A percentile compares a stretch with the other conserved stretches of the same genome.
Evolutionary conservation across 2,113 vertebrate genomes (phyloP).

Genomic region (Syngnathus scovelli): DNA sequence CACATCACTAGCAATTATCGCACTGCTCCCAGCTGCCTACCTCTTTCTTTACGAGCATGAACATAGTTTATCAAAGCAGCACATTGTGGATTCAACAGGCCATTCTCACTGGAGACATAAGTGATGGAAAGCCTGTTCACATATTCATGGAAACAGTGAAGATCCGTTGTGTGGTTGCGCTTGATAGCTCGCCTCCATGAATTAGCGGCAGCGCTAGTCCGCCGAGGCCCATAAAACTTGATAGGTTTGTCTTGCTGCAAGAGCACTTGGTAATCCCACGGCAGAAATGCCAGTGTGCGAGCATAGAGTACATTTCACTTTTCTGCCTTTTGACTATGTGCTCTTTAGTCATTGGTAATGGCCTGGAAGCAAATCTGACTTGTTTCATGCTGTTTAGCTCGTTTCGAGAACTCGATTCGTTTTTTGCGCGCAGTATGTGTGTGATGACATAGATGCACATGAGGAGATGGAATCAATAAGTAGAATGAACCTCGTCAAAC

Average conservation of each 20-base stretch:
- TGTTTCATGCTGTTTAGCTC: slow-evolving; percentile 11
- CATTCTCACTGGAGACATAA: slow-evolving; percentile 19
- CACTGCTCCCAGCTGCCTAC: no score
- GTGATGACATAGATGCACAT: not conserved
- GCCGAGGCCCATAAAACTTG: slow-evolving; percentile 41
- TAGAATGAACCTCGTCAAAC: not conserved
- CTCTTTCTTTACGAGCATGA: slow-evolving; percentile 21
- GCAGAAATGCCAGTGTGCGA: slow-evolving; percentile 6
- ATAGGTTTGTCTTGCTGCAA: slow-evolving; percentile 53
- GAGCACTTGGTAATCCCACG: slow-evolving; percentile 32
- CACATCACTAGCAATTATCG: not conserved
- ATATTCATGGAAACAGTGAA: slow-evolving; percentile 51
- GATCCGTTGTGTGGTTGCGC: slow-evolving; percentile 31
- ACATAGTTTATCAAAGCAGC: slow-evolving; percentile 21
- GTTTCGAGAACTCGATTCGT: not conserved
- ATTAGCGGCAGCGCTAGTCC: slow-evolving; percentile 31
- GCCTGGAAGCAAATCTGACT: slow-evolving; percentile 4
- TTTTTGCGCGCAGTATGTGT: not conserved
- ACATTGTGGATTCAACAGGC: slow-evolving; percentile 31
- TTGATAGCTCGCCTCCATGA: slow-evolving; percentile 35
- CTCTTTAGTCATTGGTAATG: slow-evolving; percentile 25
- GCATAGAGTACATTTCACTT: slow-evolving; percentile 21
- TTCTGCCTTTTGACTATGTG: slow-evolving; percentile 16
- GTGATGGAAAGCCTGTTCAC: slow-evolving; percentile 28
- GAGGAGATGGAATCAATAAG: not conserved